A percentile compares a stretch with the other conserved stretches of the same genome.
These are phyloP conservation scores for Notechis scutatus DNA, from an alignment of 2,113 vertebrate species.

Conservation along the genomic window DNA sequence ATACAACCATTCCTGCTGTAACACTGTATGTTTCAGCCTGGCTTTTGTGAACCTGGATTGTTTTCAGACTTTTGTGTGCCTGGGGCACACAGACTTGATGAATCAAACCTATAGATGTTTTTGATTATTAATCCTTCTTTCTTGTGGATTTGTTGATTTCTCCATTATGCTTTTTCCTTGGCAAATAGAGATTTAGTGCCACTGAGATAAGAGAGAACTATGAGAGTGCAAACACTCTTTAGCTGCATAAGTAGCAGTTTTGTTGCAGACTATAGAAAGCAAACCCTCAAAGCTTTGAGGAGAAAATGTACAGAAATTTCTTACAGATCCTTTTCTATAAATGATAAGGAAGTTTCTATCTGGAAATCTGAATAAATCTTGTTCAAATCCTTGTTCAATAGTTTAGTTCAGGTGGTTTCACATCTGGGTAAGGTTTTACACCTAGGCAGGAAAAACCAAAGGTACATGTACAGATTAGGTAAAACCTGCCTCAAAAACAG, in stretches of 20 bases:
- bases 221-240: background rate
- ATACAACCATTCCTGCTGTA: background rate
- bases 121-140: background rate
- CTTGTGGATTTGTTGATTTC: background rate
- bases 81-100: background rate
- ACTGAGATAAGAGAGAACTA: background rate
- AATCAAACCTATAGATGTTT: background rate
- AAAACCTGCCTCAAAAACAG: too few species aligned
- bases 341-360: background rate
- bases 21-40: background rate
- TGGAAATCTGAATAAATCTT: background rate
- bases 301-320: background rate
- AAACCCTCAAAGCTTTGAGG: background rate
- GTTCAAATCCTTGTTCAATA: background rate
- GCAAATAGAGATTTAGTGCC: background rate
- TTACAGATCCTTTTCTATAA: background rate
- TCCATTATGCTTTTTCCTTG: background rate
- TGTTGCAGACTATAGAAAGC: background rate
- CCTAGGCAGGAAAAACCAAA: too few species aligned
- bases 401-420: background rate
- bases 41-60: background rate
- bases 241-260: background rate
- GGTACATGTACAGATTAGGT: too few species aligned
- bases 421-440: too few species aligned
- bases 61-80: background rate